Percentiles rank a stretch among this genome's conserved stretches.
Evolutionary conservation across 2,888 invertebrate species (phyloP).

Genomic region (Neoitamus cyanurus): DNA sequence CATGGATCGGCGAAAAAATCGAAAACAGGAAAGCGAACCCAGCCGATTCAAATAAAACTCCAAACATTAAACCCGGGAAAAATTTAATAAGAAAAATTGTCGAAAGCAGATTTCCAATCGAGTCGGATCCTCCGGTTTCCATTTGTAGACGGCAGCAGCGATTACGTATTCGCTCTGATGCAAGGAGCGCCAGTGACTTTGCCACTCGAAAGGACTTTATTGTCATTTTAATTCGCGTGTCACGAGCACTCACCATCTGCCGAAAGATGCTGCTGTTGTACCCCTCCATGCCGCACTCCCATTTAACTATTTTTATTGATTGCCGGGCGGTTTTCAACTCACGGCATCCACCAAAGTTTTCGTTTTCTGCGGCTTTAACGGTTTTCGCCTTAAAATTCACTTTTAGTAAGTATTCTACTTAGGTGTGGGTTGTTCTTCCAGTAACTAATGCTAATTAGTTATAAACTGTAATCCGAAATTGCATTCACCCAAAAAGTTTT

Average conservation of each 20-base stretch:
- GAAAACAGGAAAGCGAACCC: constrained; percentile 1
- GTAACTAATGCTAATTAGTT: too few species aligned
- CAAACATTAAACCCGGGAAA: constrained; percentile 29
- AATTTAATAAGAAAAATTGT: constrained; percentile 53
- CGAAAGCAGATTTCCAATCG: constrained; percentile 50
- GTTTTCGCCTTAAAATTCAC: too few species aligned
- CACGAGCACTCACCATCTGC: constrained; percentile 47
- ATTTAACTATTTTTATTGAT: constrained; percentile 22
- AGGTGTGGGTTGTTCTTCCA: too few species aligned
- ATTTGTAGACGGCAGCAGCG: constrained; percentile 38
- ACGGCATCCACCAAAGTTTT: background rate
- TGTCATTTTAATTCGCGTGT: constrained; percentile 53
- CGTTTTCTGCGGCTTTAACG: background rate
- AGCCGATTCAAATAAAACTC: constrained; percentile 31
- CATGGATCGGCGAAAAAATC: background rate
- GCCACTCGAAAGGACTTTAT: constrained; percentile 52
- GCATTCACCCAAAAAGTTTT: too few species aligned
- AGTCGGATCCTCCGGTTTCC: constrained; percentile 7
- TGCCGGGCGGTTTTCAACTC: background rate
- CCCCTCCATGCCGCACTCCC: background rate
- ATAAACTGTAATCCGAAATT: too few species aligned
- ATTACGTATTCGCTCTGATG: constrained; percentile 46
- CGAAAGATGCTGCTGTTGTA: background rate
- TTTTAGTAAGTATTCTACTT: too few species aligned
- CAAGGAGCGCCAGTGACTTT: constrained; percentile 41